A percentile compares a stretch with the other conserved stretches of the same genome.
These are phyloP conservation scores for Mantis religiosa DNA, from an alignment of 2,888 invertebrate species.

Conservation along the genomic window DNA sequence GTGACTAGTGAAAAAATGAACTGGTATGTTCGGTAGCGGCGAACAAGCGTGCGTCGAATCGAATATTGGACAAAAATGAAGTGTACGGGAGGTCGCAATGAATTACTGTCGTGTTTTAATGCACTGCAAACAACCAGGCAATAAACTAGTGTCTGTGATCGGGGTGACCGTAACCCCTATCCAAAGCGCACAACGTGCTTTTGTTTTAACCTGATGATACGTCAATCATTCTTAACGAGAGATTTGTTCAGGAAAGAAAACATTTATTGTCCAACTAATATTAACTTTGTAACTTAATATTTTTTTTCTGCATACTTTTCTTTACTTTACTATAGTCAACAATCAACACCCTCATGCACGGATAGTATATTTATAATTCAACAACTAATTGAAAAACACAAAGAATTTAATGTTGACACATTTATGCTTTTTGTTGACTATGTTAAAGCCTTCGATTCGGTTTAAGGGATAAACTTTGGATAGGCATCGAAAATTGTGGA, in stretches of 20 bases:
- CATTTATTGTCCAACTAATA: background rate
- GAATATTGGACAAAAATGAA: slow-evolving; percentile 6
- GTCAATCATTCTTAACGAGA: background rate
- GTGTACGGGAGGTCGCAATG: background rate
- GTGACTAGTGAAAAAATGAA: background rate
- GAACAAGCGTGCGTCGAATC: background rate
- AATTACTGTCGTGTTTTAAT: slow-evolving; percentile 15
- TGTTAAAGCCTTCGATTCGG: too few species aligned
- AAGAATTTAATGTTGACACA: too few species aligned
- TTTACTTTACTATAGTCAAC: too few species aligned
- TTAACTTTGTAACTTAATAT: too few species aligned
- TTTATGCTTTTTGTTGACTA: too few species aligned
- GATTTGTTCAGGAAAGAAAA: background rate
- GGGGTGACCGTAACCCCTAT: background rate
- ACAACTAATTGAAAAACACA: too few species aligned
- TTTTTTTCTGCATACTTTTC: too few species aligned
- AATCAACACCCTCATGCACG: too few species aligned
- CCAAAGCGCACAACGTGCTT: background rate
- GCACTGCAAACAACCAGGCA: slow-evolving; percentile 18
- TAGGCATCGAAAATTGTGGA: too few species aligned
- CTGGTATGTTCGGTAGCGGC: background rate
- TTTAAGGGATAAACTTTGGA: too few species aligned
- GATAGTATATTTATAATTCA: too few species aligned
- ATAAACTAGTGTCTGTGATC: background rate
- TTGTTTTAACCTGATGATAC: background rate